phyloP scores from a whole-genome alignment of 2,797 vertebrate genomes.

The Liasis olivaceus region DNA sequence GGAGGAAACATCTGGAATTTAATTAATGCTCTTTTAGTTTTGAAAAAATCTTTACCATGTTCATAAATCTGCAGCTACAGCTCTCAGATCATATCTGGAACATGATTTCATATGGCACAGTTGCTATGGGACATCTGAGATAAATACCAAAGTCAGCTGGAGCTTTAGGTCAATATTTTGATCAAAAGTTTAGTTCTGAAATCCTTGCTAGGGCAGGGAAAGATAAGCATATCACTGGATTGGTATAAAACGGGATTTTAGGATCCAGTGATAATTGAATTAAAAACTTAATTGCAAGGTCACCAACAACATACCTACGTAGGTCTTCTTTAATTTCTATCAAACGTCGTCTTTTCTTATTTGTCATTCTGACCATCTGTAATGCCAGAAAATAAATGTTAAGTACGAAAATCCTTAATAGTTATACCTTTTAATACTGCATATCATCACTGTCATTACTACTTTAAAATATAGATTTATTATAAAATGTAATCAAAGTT shows the following conservation, averaged over 20 bases:
- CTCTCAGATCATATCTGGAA: background rate
- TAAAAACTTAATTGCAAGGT: background rate
- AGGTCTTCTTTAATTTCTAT: conserved; percentile 75
- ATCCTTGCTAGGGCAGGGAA: background rate
- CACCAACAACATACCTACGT: conserved; percentile 70
- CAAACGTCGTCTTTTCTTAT: conserved; percentile 73
- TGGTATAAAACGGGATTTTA: background rate
- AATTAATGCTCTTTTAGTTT: background rate
- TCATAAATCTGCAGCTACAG: background rate
- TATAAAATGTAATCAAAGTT: background rate
- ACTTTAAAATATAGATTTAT: background rate
- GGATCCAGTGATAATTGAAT: background rate
- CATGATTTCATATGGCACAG: background rate
- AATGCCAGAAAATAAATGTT: conserved; percentile 25
- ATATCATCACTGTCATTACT: background rate
- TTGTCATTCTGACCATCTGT: conserved; percentile 67
- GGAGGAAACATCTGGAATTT: background rate
- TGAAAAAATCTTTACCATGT: background rate
- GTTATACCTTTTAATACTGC: background rate
- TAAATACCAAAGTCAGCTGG: background rate
- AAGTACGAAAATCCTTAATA: background rate
- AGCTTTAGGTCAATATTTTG: background rate
- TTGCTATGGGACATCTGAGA: background rate
- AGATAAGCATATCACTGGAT: background rate
- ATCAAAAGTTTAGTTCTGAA: background rate